Evolutionary conservation across 2,888 invertebrate genomes (phyloP), one percentile per base, ranked within the genome.

Genomic region (Sceliomorpha sp.): DNA sequence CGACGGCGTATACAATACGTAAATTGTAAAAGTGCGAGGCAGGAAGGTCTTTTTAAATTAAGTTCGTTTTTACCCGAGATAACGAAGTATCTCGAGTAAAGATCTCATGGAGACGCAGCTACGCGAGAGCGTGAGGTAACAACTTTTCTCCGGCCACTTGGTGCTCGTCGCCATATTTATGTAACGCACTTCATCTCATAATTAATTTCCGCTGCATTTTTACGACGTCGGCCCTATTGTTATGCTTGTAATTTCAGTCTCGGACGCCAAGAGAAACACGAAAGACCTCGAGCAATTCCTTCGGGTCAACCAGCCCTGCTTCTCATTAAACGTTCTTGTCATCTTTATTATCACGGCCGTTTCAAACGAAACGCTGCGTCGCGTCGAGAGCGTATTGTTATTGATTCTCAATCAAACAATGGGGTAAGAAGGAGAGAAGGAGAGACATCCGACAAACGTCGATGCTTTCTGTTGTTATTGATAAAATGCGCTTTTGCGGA

Each of bases 121-220:
- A 20, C 20, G 20, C 20, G 5, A n/a, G n/a, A n/a, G n/a, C n/a
- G n/a, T n/a, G n/a, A n/a, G n/a, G n/a, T n/a, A n/a, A n/a, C n/a
- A n/a, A n/a, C n/a, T 20, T 20, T 20, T 20, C 5, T 20, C 20
- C 20, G 20, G 2, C 20, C n/a, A n/a, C n/a, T n/a, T 20, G 5
- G 20, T 20, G 20, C n/a, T n/a, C n/a, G 20, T 5, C 20, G 20
- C 20, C 20, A 20, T 20, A 20, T 20, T 20, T 20, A 20, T 20
- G 20, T 20, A 2, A 20, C 24, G 4, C 5, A 62, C 51, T 62
- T 39, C 68, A 68, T 68, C 47, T 47, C 42, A 58, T 58, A 62
- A 69, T 69, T 69, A 69, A 69, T 69, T 62, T 53, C 62, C 42
- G 58, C 26, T 50, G 58, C 69, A 63, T 69, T 69, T 69, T 69